These are phyloP conservation scores for Danio kyathit DNA, from an alignment of 2,797 vertebrate species.

Conservation along the genomic window DNA sequence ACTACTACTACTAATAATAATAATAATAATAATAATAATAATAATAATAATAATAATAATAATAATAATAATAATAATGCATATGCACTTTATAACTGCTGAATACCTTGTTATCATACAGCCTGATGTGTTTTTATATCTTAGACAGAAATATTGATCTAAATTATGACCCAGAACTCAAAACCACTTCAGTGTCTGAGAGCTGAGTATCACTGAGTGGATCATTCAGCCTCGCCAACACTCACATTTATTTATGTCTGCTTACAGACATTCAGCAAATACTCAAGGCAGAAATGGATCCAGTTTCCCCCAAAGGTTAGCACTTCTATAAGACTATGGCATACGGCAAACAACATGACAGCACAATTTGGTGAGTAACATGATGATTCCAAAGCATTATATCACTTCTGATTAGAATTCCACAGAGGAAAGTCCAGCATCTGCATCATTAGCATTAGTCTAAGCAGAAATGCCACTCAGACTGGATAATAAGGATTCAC, in stretches of 20 bases:
- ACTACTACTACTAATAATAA: no score
- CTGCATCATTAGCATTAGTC: constrained; percentile 26
- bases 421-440: constrained; percentile 31
- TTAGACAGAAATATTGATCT: constrained; percentile 50
- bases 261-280: constrained; percentile 27
- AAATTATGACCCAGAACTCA: constrained; percentile 41
- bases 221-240: constrained; percentile 42
- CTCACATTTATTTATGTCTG: constrained; percentile 41
- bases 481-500: constrained; percentile 36
- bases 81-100: not conserved
- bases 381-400: constrained; percentile 2
- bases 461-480: constrained; percentile 49
- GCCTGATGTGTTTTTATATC: constrained; percentile 35
- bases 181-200: constrained; percentile 53
- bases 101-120: constrained; percentile 23
- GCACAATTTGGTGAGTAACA: constrained; percentile 1
- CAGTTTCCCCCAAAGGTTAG: constrained; percentile 32
- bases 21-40: no score
- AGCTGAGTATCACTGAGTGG: constrained; percentile 35
- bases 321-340: not conserved
- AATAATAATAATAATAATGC: no score
- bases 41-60: no score
- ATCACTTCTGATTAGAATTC: constrained; percentile 32
- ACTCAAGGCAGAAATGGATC: constrained; percentile 1
- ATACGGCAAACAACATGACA: not conserved